Evolutionary conservation across 2,888 invertebrate genomes (phyloP).

Genomic region (Folsomia manolachei): DNA sequence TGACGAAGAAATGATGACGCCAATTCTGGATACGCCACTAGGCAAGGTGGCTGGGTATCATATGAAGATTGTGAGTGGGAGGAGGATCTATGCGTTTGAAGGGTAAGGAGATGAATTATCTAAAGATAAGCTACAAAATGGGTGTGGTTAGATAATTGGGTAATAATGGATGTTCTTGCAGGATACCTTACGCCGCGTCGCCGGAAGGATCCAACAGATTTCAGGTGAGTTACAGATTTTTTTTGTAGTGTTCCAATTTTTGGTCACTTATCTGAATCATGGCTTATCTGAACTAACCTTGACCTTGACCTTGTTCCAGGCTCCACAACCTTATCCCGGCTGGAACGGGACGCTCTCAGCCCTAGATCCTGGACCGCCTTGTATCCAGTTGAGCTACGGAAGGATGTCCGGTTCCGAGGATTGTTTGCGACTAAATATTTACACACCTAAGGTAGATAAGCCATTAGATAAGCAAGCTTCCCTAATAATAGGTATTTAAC

Average conservation of each 20-base stretch:
- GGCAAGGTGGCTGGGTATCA: slow-evolving; percentile 36
- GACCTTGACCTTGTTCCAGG: too few species aligned
- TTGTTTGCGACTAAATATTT: slow-evolving; percentile 33
- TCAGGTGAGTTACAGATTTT: too few species aligned
- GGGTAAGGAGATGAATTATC: too few species aligned
- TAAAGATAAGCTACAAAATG: too few species aligned
- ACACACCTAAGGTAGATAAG: slow-evolving; percentile 17
- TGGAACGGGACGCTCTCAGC: slow-evolving; percentile 19
- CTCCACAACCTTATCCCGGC: slow-evolving; percentile 18
- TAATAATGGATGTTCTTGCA: too few species aligned
- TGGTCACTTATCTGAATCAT: too few species aligned
- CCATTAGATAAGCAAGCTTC: not conserved
- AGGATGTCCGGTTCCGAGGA: slow-evolving; percentile 25
- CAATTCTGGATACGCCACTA: slow-evolving; percentile 24
- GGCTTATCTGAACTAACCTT: too few species aligned
- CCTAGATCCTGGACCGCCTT: slow-evolving; percentile 21
- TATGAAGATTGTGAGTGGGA: slow-evolving; percentile 34
- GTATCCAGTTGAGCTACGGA: slow-evolving; percentile 13
- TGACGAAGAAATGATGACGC: slow-evolving; percentile 9
- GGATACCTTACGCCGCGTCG: slow-evolving; percentile 34
- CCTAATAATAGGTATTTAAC: not conserved
- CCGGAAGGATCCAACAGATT: slow-evolving; percentile 27
- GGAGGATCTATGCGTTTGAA: slow-evolving; percentile 42
- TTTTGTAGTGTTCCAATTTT: too few species aligned
- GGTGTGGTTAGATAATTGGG: too few species aligned